phyloP scores from a whole-genome alignment of 2,888 invertebrate species.

The Cryptocheilus praepositus region DNA sequence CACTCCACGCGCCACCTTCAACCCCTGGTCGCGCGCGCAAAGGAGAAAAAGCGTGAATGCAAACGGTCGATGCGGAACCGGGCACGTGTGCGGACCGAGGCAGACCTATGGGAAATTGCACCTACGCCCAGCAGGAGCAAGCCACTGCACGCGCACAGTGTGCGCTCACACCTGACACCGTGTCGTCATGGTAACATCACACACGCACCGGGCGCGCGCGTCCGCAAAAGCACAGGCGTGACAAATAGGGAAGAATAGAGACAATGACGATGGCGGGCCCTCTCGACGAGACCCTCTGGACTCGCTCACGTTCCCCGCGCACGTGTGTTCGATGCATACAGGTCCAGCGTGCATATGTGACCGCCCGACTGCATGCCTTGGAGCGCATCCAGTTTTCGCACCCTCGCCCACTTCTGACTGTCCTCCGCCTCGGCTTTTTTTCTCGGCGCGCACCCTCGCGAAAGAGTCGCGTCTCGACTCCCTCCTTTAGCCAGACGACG shows the following conservation, averaged over 20 bases:
- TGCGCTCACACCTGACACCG: constrained; percentile 16
- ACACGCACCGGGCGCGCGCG: constrained; percentile 47
- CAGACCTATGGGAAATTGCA: neutral
- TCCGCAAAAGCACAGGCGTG: constrained; percentile 62
- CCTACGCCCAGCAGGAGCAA: no score
- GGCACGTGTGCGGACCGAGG: neutral
- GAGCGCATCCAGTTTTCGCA: constrained; percentile 35
- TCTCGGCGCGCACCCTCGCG: constrained; percentile 13
- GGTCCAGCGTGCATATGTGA: neutral
- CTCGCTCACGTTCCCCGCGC: neutral
- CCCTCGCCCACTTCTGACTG: constrained; percentile 14
- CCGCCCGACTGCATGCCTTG: constrained; percentile 38
- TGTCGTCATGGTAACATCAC: constrained; percentile 61
- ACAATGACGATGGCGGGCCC: constrained; percentile 62
- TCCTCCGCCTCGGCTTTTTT: constrained; percentile 19
- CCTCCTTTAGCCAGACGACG: neutral
- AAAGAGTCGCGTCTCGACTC: constrained; percentile 2
- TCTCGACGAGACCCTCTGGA: constrained; percentile 27
- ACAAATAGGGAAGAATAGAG: constrained; percentile 69
- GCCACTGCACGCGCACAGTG: no score
- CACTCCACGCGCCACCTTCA: neutral
- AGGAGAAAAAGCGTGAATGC: neutral
- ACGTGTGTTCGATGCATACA: no score
- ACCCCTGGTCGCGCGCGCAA: neutral
- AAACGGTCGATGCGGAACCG: no score